phyloP scores from a whole-genome alignment of 2,113 vertebrate species.

The Hemiscyllium ocellatum region DNA sequence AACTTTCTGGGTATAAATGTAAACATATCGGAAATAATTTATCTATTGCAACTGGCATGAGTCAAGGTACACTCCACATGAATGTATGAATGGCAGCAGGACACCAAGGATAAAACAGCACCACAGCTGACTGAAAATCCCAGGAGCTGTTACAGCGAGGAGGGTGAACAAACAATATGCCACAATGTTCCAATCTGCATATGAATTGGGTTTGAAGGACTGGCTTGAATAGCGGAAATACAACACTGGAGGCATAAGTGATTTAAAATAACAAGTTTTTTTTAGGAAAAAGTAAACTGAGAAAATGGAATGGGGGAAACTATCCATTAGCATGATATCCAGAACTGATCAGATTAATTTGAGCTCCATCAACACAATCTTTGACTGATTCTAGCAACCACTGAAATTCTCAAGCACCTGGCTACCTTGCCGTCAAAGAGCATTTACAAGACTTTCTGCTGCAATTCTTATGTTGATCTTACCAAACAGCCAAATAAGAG shows the following conservation, averaged over 20 bases:
- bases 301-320: background rate
- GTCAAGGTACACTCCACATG: slow-evolving; percentile 24
- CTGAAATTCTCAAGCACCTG: background rate
- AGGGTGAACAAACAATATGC: slow-evolving; percentile 19
- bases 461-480: background rate
- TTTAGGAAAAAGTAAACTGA: background rate
- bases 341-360: background rate
- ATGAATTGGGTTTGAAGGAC: background rate
- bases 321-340: background rate
- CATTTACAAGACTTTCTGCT: background rate
- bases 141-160: slow-evolving; percentile 5
- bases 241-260: background rate
- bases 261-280: background rate
- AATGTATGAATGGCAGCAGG: slow-evolving; percentile 16
- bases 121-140: slow-evolving; percentile 29
- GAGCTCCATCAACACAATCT: background rate
- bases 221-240: background rate
- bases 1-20: background rate
- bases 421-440: background rate
- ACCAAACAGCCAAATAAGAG: background rate
- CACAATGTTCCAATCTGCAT: background rate
- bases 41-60: background rate
- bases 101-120: slow-evolving; percentile 31
- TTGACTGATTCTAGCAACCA: background rate
- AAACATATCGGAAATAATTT: background rate